Evolutionary conservation across 2,113 vertebrate genomes (phyloP).

Genomic region (Phoenicopterus ruber): DNA sequence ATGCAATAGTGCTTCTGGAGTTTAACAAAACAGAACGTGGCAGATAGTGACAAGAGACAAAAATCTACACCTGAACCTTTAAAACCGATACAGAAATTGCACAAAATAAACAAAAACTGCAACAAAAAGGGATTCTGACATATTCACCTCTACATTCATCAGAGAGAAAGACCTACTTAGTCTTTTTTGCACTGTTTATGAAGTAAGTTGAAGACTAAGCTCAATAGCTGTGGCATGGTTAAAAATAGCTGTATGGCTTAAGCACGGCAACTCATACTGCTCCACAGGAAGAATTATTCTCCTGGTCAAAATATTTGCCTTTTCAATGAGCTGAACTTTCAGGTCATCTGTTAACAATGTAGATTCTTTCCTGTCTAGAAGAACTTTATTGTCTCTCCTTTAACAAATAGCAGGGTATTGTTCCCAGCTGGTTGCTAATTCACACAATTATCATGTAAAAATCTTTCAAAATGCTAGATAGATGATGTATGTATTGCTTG

Average conservation of each 20-base stretch:
- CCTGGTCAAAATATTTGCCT: constrained; percentile 60
- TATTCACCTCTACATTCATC: background rate
- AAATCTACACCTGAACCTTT: background rate
- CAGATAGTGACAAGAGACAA: background rate
- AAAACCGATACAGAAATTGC: background rate
- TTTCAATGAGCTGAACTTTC: constrained; percentile 43
- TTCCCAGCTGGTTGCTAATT: constrained; percentile 27
- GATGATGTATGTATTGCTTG: background rate
- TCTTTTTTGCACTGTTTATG: constrained; percentile 9
- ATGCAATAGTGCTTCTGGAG: background rate
- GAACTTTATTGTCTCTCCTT: constrained; percentile 30
- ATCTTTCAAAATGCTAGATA: background rate
- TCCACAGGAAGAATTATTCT: constrained; percentile 40
- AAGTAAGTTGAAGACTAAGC: constrained; percentile 18
- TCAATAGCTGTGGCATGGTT: background rate
- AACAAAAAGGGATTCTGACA: background rate
- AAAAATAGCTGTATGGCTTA: background rate
- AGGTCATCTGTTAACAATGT: constrained; percentile 39
- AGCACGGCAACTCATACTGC: background rate
- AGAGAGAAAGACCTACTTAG: constrained; percentile 5
- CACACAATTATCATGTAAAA: constrained; percentile 3
- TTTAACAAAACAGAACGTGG: background rate
- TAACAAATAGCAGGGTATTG: constrained; percentile 29
- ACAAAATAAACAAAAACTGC: background rate
- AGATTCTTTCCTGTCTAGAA: constrained; percentile 52